A percentile compares a stretch with the other conserved stretches of the same genome.
Conservation (phyloP, 2,113 vertebrate species). For the Sylvia atricapilla region DNA sequence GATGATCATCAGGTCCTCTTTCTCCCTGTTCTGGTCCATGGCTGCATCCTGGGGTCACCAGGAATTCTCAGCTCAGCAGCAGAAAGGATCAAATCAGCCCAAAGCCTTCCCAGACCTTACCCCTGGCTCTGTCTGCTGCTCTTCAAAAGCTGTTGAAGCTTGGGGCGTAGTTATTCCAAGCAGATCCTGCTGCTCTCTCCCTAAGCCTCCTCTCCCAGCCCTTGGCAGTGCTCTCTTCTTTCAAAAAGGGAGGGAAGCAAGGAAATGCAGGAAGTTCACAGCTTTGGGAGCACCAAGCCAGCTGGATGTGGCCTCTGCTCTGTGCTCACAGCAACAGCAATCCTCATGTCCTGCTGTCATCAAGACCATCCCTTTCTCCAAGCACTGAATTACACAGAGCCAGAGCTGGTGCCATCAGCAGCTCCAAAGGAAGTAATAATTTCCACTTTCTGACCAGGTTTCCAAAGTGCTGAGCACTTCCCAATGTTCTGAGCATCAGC, state of each 20-base stretch:
- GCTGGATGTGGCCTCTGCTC: neutral
- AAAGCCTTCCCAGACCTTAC: neutral
- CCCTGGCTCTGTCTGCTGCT: neutral
- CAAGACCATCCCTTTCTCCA: neutral
- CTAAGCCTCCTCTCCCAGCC: neutral
- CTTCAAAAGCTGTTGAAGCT: neutral
- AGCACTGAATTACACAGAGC: neutral
- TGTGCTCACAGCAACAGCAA: accelerated
- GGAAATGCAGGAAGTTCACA: neutral
- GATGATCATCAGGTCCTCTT: neutral
- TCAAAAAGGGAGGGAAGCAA: neutral
- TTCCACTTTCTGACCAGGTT: neutral
- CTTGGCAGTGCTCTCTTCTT: neutral
- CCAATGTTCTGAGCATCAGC: neutral
- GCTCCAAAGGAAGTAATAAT: neutral
- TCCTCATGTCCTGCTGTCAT: accelerated
- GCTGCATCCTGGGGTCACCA: neutral
- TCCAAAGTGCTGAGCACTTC: neutral
- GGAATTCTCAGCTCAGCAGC: neutral
- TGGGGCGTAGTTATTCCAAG: neutral
- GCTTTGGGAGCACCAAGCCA: neutral
- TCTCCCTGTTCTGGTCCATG: neutral
- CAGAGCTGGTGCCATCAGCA: neutral
- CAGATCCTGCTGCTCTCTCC: neutral
- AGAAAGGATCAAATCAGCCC: neutral